Percentiles rank a stretch among this genome's conserved stretches.
These are phyloP conservation scores for Trileptium ribeirensis DNA, from an alignment of 2,888 invertebrate genomes.

Conservation along the genomic window DNA sequence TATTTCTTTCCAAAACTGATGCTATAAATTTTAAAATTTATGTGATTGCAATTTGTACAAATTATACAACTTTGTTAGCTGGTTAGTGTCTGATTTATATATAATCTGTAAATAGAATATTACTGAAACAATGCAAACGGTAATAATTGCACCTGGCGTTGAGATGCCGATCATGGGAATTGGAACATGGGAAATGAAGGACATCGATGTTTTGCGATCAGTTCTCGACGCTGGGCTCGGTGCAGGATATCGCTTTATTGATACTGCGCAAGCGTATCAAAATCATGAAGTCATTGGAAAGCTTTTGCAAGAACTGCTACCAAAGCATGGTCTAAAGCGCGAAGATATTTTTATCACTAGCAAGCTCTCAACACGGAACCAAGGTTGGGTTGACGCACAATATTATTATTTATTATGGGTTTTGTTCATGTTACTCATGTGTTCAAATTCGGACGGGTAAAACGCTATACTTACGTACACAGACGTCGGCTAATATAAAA, in stretches of 20 bases:
- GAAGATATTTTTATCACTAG: constrained; percentile 72
- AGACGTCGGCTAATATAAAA: too few relatives aligned
- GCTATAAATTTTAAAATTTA: too few relatives aligned
- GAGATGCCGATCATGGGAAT: constrained; percentile 26
- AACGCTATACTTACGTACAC: too few relatives aligned
- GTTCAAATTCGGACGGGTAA: too few relatives aligned
- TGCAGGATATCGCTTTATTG: constrained; percentile 65
- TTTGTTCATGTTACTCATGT: too few relatives aligned
- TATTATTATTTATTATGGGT: too few relatives aligned
- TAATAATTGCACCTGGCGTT: constrained; percentile 6
- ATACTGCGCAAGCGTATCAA: constrained; percentile 68
- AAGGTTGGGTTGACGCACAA: constrained; percentile 46
- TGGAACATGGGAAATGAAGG: constrained; percentile 29
- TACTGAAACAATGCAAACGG: not conserved
- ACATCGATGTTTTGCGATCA: not conserved
- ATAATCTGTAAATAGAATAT: too few relatives aligned
- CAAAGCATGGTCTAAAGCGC: constrained; percentile 63
- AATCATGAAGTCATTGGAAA: constrained; percentile 64
- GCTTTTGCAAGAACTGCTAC: constrained; percentile 62
- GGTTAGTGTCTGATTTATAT: too few relatives aligned
- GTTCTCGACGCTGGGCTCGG: constrained; percentile 62
- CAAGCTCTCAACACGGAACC: constrained; percentile 64
- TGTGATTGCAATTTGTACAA: too few relatives aligned
- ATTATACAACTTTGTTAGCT: too few relatives aligned
- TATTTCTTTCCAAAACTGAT: too few relatives aligned